phyloP scores from a whole-genome alignment of 2,113 vertebrate species.

The Caranx ignobilis region DNA sequence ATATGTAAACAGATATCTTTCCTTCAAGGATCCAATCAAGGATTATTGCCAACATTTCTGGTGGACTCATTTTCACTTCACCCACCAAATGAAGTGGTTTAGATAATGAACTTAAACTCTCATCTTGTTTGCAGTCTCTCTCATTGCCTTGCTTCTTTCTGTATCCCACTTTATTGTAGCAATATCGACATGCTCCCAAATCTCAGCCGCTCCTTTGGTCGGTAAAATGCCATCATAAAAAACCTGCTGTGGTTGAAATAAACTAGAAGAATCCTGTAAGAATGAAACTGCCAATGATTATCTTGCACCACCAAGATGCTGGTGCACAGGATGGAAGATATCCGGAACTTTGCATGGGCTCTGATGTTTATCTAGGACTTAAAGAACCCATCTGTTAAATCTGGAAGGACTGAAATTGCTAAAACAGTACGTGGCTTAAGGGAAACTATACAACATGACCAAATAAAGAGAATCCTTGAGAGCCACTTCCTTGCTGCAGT shows the following conservation, averaged over 20 bases:
- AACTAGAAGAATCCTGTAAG: neutral
- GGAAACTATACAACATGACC: conserved; percentile 22
- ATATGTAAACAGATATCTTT: neutral
- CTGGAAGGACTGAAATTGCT: neutral
- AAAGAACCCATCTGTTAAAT: conserved; percentile 30
- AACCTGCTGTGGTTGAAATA: neutral
- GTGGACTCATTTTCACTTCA: neutral
- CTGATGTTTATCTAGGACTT: conserved; percentile 44
- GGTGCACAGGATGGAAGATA: conserved; percentile 11
- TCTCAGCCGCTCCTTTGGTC: neutral
- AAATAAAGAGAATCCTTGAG: conserved; percentile 44
- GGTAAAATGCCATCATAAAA: neutral
- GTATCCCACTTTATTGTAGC: neutral
- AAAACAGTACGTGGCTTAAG: conserved; percentile 6
- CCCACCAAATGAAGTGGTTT: neutral
- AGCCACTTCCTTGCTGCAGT: conserved; percentile 15
- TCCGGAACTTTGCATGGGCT: conserved; percentile 14
- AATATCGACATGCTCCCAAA: neutral
- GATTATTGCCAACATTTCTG: neutral
- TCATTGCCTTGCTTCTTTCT: neutral
- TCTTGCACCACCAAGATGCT: neutral
- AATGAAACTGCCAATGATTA: neutral
- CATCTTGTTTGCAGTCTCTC: neutral
- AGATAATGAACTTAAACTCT: neutral
- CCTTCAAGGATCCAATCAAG: neutral